A percentile compares a stretch with the other conserved stretches of the same genome.
Evolutionary conservation across 2,113 vertebrate species (phyloP).

Genomic region (Narcine bancroftii): DNA sequence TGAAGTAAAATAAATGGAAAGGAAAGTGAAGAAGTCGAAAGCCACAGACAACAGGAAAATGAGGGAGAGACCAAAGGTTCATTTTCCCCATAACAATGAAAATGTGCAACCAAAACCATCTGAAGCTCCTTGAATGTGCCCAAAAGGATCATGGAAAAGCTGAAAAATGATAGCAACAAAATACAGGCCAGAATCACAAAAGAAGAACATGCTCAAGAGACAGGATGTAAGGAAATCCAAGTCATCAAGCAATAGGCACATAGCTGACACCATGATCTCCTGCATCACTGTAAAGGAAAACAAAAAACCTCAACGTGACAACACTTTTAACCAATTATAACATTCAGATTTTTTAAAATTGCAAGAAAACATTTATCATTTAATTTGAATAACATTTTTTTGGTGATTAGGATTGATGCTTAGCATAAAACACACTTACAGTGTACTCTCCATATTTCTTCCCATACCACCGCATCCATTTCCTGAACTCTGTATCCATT

Average conservation of each 20-base stretch:
- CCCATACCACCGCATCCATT: slow-evolving; percentile 99
- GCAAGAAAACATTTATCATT: not conserved
- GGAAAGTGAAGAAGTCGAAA: not conserved
- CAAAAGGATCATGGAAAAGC: not conserved
- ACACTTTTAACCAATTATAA: not conserved
- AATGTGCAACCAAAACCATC: not conserved
- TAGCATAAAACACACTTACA: slow-evolving; percentile 64
- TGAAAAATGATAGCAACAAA: not conserved
- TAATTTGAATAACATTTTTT: not conserved
- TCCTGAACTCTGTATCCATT: slow-evolving; percentile 96
- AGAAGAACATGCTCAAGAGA: not conserved
- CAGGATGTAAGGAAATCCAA: not conserved
- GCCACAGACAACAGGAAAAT: not conserved
- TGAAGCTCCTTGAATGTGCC: not conserved
- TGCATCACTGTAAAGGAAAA: not conserved
- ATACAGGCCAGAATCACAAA: not conserved
- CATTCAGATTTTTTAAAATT: not conserved
- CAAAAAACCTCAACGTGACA: no score
- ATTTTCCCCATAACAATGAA: no score
- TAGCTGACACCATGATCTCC: not conserved
- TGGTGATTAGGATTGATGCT: not conserved
- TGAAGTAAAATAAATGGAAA: no score
- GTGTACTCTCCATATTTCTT: slow-evolving; percentile 98
- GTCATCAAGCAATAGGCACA: not conserved
- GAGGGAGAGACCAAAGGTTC: no score